Evolutionary conservation across 2,888 invertebrate species (phyloP).

Genomic region (Camponotus fellah): DNA sequence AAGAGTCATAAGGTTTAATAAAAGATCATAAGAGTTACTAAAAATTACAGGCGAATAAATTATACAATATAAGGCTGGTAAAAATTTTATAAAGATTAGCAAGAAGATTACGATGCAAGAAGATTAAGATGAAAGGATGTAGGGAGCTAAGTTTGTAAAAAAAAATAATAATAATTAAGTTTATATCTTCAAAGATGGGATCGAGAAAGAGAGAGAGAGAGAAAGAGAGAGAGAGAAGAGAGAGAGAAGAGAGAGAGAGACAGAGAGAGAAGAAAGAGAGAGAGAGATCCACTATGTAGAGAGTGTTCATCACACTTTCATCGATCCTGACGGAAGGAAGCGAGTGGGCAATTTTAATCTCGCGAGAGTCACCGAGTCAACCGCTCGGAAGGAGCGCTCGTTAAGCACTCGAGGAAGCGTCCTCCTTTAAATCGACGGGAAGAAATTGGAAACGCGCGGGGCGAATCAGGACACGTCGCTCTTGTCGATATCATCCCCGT

Average conservation of each 20-base stretch:
- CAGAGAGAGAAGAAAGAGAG: background rate
- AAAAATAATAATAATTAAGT: background rate
- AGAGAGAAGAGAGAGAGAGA: background rate
- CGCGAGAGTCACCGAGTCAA: conserved; percentile 72
- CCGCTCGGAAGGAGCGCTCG: conserved; percentile 62
- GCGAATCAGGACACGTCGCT: conserved; percentile 44
- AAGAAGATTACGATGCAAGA: background rate
- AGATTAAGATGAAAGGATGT: background rate
- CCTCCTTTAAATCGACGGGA: conserved; percentile 44
- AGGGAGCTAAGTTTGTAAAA: background rate
- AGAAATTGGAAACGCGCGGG: conserved; percentile 53
- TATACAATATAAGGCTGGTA: background rate
- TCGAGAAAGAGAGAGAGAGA: background rate
- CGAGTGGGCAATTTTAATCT: conserved; percentile 73
- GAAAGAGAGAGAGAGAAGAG: no score
- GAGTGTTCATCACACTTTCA: conserved; percentile 8
- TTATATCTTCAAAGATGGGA: background rate
- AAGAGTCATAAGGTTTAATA: background rate
- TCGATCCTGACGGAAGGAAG: conserved; percentile 43
- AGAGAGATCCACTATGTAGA: conserved; percentile 6
- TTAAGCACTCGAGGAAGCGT: conserved; percentile 41
- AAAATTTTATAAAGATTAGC: conserved; percentile 6
- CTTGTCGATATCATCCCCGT: conserved; percentile 28
- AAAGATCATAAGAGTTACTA: background rate
- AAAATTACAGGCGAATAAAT: background rate